Percentiles rank a stretch among this genome's conserved stretches.
Evolutionary conservation across 2,113 vertebrate genomes (phyloP).

Genomic region (Pachypanchax playfairii): DNA sequence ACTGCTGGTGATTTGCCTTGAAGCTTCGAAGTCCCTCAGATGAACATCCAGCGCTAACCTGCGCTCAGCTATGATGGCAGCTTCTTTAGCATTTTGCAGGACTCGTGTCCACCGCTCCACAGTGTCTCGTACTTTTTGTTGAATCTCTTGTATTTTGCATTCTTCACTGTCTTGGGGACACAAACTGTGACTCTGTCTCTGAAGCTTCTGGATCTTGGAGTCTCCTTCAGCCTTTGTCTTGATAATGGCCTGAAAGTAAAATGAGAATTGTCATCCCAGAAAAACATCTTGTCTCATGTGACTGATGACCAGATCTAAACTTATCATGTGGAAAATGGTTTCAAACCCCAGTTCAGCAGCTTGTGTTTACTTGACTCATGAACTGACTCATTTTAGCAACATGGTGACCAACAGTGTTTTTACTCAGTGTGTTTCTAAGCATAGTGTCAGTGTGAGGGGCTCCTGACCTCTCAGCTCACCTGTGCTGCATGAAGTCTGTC

Average conservation of each 20-base stretch:
- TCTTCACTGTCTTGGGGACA: slow-evolving; percentile 40
- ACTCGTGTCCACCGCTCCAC: slow-evolving; percentile 60
- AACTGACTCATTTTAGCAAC: no score
- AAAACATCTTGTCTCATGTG: no score
- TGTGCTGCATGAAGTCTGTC: slow-evolving; percentile 61
- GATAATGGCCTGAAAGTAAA: slow-evolving; percentile 52
- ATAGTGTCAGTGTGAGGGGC: not conserved
- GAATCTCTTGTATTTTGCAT: slow-evolving; percentile 34
- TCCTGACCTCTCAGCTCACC: slow-evolving; percentile 45
- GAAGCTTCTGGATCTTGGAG: slow-evolving; percentile 58
- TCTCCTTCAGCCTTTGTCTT: slow-evolving; percentile 62
- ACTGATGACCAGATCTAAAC: no score
- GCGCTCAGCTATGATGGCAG: slow-evolving; percentile 31
- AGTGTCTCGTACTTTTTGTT: slow-evolving; percentile 18
- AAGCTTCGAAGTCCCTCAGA: slow-evolving; percentile 31
- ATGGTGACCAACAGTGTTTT: no score
- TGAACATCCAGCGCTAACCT: slow-evolving; percentile 26
- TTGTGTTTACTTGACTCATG: no score
- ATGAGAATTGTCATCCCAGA: not conserved
- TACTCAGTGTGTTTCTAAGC: no score
- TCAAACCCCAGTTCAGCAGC: no score
- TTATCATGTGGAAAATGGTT: no score
- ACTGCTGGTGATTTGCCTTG: slow-evolving; percentile 31
- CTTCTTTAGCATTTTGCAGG: slow-evolving; percentile 32
- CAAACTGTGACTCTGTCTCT: slow-evolving; percentile 39